A percentile compares a stretch with the other conserved stretches of the same genome.
Evolutionary conservation across 2,113 vertebrate species (phyloP).

Genomic region (Cheirogaleus medius): DNA sequence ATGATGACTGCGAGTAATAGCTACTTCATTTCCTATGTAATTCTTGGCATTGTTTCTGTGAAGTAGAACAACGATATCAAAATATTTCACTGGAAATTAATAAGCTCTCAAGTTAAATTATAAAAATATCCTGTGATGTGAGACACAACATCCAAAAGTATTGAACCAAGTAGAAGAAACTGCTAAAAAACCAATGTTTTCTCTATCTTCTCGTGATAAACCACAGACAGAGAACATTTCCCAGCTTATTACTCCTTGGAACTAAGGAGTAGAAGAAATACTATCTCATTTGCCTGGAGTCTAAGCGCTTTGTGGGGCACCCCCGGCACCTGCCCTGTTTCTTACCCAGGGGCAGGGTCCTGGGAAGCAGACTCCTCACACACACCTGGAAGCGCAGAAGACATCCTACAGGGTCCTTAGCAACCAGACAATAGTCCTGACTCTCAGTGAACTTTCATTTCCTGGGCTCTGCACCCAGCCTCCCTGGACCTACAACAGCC

Average conservation of each 20-base stretch:
- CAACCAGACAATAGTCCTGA: not conserved
- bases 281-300: not conserved
- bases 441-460: not conserved
- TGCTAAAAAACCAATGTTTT: constrained; percentile 46
- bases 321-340: not conserved
- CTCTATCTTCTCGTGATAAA: not conserved
- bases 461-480: not conserved
- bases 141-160: constrained; percentile 17
- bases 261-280: not conserved
- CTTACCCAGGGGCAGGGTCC: not conserved
- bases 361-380: not conserved
- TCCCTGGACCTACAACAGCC: not conserved
- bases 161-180: constrained; percentile 8
- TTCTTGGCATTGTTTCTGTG: not conserved
- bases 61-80: constrained; percentile 37
- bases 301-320: not conserved
- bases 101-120: constrained; percentile 56
- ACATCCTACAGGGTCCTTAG: not conserved
- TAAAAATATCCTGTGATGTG: not conserved
- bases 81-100: constrained; percentile 67
- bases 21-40: constrained; percentile 6
- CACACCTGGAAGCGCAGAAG: not conserved
- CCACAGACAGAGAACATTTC: not conserved
- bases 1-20: not conserved
- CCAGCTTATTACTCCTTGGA: not conserved